Percentiles rank a stretch among this genome's conserved stretches.
phyloP scores from a whole-genome alignment of 2,888 invertebrate species.

The Allacma fusca region DNA sequence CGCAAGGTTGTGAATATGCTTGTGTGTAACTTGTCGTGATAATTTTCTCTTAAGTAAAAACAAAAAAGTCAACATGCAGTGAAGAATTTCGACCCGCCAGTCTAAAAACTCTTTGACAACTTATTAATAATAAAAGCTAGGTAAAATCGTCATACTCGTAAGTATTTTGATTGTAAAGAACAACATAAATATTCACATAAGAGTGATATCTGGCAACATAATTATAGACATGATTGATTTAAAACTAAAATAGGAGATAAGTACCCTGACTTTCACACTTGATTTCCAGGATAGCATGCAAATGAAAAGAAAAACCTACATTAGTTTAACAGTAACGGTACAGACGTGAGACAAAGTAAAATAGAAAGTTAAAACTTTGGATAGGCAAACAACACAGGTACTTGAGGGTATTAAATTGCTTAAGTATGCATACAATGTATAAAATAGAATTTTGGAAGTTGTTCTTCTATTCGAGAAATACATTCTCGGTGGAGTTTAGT shows the following conservation, averaged over 20 bases:
- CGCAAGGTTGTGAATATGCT: conserved; percentile 33
- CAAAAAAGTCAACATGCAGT: neutral
- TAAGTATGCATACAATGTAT: conserved; percentile 21
- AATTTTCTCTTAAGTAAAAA: conserved; percentile 5
- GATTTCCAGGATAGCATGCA: conserved; percentile 10
- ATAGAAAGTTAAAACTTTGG: conserved; percentile 33
- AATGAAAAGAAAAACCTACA: neutral
- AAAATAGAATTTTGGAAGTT: conserved; percentile 30
- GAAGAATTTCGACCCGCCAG: conserved; percentile 11
- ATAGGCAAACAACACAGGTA: conserved; percentile 45
- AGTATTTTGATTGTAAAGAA: conserved; percentile 3
- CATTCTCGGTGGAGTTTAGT: conserved; percentile 37
- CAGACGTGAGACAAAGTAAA: conserved; percentile 8
- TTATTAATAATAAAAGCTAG: conserved; percentile 18
- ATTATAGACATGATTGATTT: conserved; percentile 1
- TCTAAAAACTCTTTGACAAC: conserved; percentile 15
- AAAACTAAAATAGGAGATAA: conserved; percentile 22
- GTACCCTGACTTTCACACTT: conserved; percentile 15
- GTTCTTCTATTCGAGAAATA: conserved; percentile 20
- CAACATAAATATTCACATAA: conserved; percentile 18
- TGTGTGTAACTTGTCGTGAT: conserved; percentile 19
- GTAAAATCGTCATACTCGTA: neutral
- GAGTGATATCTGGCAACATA: conserved; percentile 5
- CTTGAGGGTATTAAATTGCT: conserved; percentile 28
- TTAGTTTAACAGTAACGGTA: neutral